These are phyloP conservation scores for Tachuris rubrigastra DNA, from an alignment of 2,113 vertebrate genomes.

Conservation along the genomic window DNA sequence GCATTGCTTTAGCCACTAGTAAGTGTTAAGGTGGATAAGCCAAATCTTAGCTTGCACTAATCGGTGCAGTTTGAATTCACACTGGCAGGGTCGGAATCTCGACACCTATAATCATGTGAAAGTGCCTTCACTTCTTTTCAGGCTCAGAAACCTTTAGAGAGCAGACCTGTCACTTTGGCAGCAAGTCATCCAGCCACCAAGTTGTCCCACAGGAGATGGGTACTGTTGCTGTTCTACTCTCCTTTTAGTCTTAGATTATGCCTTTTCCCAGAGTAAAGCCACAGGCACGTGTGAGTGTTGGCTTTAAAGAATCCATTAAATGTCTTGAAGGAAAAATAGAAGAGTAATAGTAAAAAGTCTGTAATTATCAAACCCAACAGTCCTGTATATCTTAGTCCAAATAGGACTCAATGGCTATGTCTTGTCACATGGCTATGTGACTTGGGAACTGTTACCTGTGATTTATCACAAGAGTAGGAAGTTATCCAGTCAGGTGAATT, in stretches of 20 bases:
- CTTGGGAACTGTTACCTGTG: not conserved
- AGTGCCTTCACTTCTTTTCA: not conserved
- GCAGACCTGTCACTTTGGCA: not conserved
- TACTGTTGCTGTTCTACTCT: not conserved
- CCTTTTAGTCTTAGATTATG: not conserved
- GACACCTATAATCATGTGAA: not conserved
- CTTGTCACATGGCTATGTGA: no score
- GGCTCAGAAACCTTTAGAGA: not conserved
- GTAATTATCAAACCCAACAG: not conserved
- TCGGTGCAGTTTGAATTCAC: not conserved
- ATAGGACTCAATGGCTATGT: not conserved
- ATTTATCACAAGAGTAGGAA: not conserved
- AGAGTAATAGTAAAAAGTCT: not conserved
- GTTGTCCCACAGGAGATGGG: not conserved
- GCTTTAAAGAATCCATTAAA: not conserved
- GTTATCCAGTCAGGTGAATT: not conserved
- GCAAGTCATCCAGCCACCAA: not conserved
- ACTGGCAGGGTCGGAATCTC: not conserved
- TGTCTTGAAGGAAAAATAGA: not conserved
- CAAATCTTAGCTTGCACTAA: not conserved
- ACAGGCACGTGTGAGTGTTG: not conserved
- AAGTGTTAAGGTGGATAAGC: not conserved
- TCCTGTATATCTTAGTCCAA: not conserved
- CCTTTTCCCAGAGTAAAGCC: not conserved
- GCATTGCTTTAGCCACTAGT: not conserved